phyloP scores from a whole-genome alignment of 2,113 vertebrate species.

The Trochalopteron elliotii region DNA sequence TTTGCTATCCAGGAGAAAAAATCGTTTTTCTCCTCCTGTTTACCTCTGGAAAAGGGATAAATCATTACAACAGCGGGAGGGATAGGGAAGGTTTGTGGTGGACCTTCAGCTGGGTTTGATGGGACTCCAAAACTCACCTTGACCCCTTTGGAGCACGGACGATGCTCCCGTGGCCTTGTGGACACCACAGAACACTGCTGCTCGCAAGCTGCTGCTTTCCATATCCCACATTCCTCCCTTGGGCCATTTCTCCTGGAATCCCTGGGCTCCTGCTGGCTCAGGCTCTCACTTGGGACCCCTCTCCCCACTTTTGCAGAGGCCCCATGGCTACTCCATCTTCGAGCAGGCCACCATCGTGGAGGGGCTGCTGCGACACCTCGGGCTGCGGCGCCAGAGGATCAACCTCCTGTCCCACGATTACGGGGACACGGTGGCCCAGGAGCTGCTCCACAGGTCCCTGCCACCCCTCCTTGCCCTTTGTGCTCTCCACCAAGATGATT shows the following conservation, averaged over 20 bases:
- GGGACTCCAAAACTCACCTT: neutral
- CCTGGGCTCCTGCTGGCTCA: neutral
- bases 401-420: constrained; percentile 93
- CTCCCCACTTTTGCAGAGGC: constrained; percentile 72
- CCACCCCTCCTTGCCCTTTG: neutral
- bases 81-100: neutral
- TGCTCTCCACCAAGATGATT: neutral
- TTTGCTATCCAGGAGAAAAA: neutral
- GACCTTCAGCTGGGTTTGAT: neutral
- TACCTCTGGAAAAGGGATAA: neutral
- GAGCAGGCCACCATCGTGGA: constrained; percentile 94
- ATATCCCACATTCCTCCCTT: fast-evolving
- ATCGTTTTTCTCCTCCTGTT: neutral
- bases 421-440: constrained; percentile 92
- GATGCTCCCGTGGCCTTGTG: fast-evolving
- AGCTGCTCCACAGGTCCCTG: constrained; percentile 90
- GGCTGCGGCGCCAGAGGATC: constrained; percentile 81
- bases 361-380: constrained; percentile 82
- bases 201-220: neutral
- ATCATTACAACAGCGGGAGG: fast-evolving
- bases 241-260: neutral
- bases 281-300: neutral
- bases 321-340: constrained; percentile 91
- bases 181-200: neutral
- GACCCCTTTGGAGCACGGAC: fast-evolving